Percentiles rank a stretch among this genome's conserved stretches.
These are phyloP conservation scores for Hymenopus coronatus DNA, from an alignment of 2,888 invertebrate genomes.

Conservation along the genomic window DNA sequence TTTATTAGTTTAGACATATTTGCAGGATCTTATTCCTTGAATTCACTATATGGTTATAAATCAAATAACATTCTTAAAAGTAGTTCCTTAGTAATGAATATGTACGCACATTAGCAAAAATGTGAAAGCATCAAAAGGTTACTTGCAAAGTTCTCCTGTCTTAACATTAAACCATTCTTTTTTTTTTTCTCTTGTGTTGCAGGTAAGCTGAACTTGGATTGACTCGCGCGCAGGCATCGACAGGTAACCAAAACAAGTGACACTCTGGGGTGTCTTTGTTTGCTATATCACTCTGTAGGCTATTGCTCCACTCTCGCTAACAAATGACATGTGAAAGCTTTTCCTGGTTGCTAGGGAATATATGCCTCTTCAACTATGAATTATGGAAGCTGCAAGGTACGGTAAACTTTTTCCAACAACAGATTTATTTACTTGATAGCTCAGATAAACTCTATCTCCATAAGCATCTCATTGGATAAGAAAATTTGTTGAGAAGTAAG, in stretches of 20 bases:
- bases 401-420: neutral
- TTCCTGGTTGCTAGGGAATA: neutral
- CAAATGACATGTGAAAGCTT: neutral
- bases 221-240: neutral
- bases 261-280: neutral
- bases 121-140: no score
- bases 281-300: neutral
- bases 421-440: no score
- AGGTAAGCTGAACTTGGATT: neutral
- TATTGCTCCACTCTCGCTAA: neutral
- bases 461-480: no score
- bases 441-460: no score
- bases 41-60: no score
- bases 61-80: no score
- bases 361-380: neutral
- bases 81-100: no score
- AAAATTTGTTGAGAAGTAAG: no score
- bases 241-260: neutral
- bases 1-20: no score
- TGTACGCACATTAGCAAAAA: no score
- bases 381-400: neutral
- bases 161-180: neutral
- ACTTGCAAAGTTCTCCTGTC: no score
- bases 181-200: neutral
- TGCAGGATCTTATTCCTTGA: no score